phyloP scores from a whole-genome alignment of 2,113 vertebrate species.

The Dendropsophus ebraccatus region DNA sequence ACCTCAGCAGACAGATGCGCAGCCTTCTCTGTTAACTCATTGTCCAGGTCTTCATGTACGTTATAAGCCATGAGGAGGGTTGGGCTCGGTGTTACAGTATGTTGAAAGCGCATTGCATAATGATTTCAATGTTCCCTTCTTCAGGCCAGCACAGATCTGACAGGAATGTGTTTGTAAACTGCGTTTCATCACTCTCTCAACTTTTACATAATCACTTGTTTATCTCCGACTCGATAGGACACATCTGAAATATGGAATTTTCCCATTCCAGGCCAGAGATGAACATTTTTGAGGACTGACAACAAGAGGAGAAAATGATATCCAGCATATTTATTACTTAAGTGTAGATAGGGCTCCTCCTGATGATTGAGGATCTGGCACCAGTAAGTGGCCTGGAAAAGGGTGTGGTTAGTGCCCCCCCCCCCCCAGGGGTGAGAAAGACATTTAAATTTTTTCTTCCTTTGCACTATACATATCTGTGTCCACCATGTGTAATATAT shows the following conservation, averaged over 20 bases:
- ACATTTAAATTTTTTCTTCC: not conserved
- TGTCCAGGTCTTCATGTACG: not conserved
- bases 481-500: too few relatives aligned
- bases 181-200: conserved; percentile 7
- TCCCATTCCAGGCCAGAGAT: not conserved
- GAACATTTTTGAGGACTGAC: not conserved
- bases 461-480: too few relatives aligned
- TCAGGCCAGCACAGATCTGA: not conserved
- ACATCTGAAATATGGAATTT: not conserved
- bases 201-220: conserved; percentile 6
- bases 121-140: conserved; percentile 3
- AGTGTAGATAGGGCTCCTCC: not conserved
- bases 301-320: too few relatives aligned
- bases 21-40: not conserved
- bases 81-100: not conserved
- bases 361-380: not conserved
- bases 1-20: conserved; percentile 79
- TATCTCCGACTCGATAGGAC: not conserved
- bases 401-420: not conserved
- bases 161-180: conserved; percentile 20
- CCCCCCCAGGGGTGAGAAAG: not conserved
- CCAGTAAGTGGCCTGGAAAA: not conserved
- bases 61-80: not conserved
- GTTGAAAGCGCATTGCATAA: conserved; percentile 18
- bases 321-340: not conserved